Conservation (phyloP, 2,113 vertebrate species). For the Oryzias melastigma region DNA sequence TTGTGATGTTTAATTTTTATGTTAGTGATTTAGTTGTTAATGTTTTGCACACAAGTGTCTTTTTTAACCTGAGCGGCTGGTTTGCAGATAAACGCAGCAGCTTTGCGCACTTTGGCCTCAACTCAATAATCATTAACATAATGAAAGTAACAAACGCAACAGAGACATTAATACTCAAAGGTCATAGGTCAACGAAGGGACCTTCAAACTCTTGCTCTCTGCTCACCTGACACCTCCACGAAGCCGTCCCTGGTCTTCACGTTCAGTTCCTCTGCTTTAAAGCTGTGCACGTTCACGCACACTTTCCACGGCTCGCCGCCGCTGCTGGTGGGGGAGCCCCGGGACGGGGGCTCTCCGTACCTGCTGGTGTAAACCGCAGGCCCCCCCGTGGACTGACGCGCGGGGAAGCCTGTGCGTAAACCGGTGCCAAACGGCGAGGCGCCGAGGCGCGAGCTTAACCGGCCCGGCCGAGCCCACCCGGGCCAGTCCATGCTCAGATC, state of each 20-base stretch:
- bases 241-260: slow-evolving; percentile 95
- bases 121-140: background rate
- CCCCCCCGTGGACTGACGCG: slow-evolving; percentile 71
- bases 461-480: slow-evolving; percentile 87
- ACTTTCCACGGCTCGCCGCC: slow-evolving; percentile 95
- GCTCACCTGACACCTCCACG: slow-evolving; percentile 96
- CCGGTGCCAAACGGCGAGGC: slow-evolving; percentile 81
- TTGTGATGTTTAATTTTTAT: too few species aligned
- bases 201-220: too few species aligned
- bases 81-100: background rate
- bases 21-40: too few species aligned
- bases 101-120: background rate
- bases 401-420: slow-evolving; percentile 82
- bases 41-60: background rate
- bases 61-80: background rate
- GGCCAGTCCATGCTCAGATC: slow-evolving; percentile 92
- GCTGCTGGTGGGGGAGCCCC: slow-evolving; percentile 75
- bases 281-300: slow-evolving; percentile 98
- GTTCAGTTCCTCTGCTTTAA: slow-evolving; percentile 88
- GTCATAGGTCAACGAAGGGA: too few species aligned
- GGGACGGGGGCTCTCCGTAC: slow-evolving; percentile 82
- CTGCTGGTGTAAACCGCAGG: slow-evolving; percentile 75
- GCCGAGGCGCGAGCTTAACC: slow-evolving; percentile 80
- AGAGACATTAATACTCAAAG: too few species aligned
- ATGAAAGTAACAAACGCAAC: background rate